Evolutionary conservation across 2,888 invertebrate species (phyloP).

Genomic region (Gonocerus acuteangulatus): DNA sequence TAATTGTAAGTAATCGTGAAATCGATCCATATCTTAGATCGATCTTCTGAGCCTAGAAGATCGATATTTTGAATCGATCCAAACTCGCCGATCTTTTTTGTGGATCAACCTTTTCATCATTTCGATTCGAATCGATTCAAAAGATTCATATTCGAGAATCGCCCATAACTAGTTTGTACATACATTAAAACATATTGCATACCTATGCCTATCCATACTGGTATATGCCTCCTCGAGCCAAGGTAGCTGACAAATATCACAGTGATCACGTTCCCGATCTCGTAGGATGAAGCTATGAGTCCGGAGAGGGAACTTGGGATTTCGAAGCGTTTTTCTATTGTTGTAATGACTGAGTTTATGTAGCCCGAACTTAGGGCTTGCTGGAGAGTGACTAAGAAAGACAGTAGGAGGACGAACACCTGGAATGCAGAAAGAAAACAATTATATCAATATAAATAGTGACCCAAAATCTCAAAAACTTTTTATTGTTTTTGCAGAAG

Average conservation of each 20-base stretch:
- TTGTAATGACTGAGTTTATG: slow-evolving; percentile 91
- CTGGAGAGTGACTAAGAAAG: slow-evolving; percentile 81
- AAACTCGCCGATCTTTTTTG: too few relatives aligned
- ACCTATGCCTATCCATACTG: slow-evolving; percentile 90
- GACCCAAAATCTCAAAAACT: background rate
- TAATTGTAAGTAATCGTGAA: too few relatives aligned
- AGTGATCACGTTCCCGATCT: slow-evolving; percentile 90
- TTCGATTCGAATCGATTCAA: too few relatives aligned
- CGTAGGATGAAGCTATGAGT: slow-evolving; percentile 87
- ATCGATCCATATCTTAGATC: too few relatives aligned
- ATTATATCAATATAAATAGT: too few relatives aligned
- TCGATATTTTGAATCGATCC: too few relatives aligned
- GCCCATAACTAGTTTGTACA: too few relatives aligned
- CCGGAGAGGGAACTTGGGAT: slow-evolving; percentile 90
- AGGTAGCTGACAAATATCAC: slow-evolving; percentile 93
- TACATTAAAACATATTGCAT: too few relatives aligned
- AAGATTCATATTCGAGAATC: too few relatives aligned
- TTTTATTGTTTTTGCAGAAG: background rate
- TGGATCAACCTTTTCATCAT: too few relatives aligned
- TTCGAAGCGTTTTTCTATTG: slow-evolving; percentile 90
- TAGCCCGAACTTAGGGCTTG: slow-evolving; percentile 86
- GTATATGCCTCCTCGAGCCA: slow-evolving; percentile 84
- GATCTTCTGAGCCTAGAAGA: too few relatives aligned
- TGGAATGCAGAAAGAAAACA: slow-evolving; percentile 44
- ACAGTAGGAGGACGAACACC: slow-evolving; percentile 82